Evolutionary conservation across 2,797 vertebrate species (phyloP), one percentile per base, ranked within the genome.

Genomic region (Halcyon leucocephala): DNA sequence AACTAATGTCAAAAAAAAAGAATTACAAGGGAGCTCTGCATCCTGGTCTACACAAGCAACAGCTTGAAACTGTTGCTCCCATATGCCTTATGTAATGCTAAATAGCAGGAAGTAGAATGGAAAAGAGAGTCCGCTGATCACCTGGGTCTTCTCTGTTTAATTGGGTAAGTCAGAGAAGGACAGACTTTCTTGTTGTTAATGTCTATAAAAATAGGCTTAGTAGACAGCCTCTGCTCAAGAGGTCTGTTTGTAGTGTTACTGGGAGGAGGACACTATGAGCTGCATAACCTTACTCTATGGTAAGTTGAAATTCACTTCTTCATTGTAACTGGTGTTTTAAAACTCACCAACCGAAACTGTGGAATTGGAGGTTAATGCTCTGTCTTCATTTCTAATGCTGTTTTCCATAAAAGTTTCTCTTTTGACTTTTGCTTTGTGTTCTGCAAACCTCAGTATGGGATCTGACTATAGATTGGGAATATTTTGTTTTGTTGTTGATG

Each of bases 241-340:
- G 3, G 20, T 7, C 1, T 33, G 29, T 82, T 25, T 60, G 31
- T 22, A 41, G 1, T 9, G 2, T 6, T 11, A 25, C 7, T 18
- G 16, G 31, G 42, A 49, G 44, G 35, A 10, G 41, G n/a, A 10
- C 2, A 5, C 65, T 16, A 6, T 11, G 13, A 73, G 51, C 21
- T 78, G 29, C 37, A 35, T 37, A 33, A n/a, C 14, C 10, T 44
- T 52, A 7, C 29, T 15, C 7, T 14, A 4, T 12, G 14, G 69
- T 80, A 79, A 86, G 66, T 60, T 55, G 41, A 65, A 88, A 69
- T 26, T 2, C 64, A 24, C 61, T 54, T 46, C 67, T 58, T 73
- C 37, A 10, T 33, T 73, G 48, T 35, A 65, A 46, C 22, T 80
- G 25, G 33, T 33, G 10, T 54, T 78, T 88, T 61, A 78, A 35